Conservation (phyloP, 2,888 invertebrate species). For the Caenorhabditis parvicauda region DNA sequence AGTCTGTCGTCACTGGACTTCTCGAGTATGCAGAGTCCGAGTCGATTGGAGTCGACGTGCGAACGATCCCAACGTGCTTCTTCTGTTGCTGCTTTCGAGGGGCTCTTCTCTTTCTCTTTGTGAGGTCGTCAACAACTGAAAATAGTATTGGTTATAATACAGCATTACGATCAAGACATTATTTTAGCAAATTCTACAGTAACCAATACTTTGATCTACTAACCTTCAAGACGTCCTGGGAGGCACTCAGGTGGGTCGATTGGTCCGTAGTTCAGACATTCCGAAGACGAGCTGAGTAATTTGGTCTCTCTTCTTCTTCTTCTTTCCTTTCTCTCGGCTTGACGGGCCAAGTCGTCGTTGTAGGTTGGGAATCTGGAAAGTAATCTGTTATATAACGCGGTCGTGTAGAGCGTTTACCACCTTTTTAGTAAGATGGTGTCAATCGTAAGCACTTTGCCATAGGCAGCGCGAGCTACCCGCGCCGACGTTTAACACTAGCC, state of each 20-base stretch:
- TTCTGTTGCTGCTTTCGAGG: constrained; percentile 2
- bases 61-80: constrained; percentile 1
- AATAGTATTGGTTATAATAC: neutral
- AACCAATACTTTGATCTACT: too few species aligned
- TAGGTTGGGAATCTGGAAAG: constrained; percentile 24
- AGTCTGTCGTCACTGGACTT: constrained; percentile 42
- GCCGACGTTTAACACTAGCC: too few species aligned
- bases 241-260: constrained; percentile 43
- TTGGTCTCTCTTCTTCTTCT: constrained; percentile 9
- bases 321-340: neutral
- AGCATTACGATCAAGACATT: neutral
- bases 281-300: constrained; percentile 29
- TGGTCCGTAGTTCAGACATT: constrained; percentile 49
- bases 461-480: too few species aligned
- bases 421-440: too few species aligned
- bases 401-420: constrained; percentile 3
- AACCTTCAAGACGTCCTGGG: constrained; percentile 25
- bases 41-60: constrained; percentile 40
- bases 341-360: constrained; percentile 16
- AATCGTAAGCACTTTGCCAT: too few species aligned
- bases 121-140: constrained; percentile 12
- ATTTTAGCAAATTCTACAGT: too few species aligned
- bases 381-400: constrained; percentile 9
- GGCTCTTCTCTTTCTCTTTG: neutral
- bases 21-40: constrained; percentile 46